Evolutionary conservation across 2,797 vertebrate species (phyloP).

Genomic region (Carcharodon carcharias): DNA sequence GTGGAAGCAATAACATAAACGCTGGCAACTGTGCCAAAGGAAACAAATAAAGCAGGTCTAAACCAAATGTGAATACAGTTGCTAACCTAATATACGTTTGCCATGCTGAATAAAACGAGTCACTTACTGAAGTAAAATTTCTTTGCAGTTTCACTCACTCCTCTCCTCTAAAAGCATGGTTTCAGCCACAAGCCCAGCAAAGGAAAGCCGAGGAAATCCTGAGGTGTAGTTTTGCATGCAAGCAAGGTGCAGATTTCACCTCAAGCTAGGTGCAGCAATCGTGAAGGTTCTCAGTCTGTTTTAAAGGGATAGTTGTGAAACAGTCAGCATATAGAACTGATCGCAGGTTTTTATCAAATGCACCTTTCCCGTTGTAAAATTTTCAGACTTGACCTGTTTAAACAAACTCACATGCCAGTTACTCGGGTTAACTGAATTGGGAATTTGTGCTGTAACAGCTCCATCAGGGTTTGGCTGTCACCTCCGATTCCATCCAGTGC

Average conservation of each 20-base stretch:
- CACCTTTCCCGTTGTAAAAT: background rate
- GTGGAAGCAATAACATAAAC: background rate
- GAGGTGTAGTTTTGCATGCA: background rate
- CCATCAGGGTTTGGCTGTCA: background rate
- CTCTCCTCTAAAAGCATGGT: background rate
- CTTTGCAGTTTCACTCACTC: background rate
- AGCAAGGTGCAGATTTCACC: background rate
- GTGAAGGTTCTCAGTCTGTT: background rate
- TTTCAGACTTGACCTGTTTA: background rate
- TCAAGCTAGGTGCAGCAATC: background rate
- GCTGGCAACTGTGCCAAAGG: background rate
- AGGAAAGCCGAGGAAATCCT: background rate
- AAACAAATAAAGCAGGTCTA: background rate
- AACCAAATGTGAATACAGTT: background rate
- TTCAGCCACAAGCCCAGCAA: background rate
- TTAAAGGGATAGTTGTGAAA: background rate
- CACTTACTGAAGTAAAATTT: background rate
- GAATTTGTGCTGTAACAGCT: background rate
- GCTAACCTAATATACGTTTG: background rate
- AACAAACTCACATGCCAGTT: background rate
- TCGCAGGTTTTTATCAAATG: background rate
- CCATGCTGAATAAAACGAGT: background rate
- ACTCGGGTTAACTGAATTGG: background rate
- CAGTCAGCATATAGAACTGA: background rate
- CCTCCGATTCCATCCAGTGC: background rate